Conservation (phyloP, 2,797 vertebrate genomes). For the Diceros bicornis region DNA sequence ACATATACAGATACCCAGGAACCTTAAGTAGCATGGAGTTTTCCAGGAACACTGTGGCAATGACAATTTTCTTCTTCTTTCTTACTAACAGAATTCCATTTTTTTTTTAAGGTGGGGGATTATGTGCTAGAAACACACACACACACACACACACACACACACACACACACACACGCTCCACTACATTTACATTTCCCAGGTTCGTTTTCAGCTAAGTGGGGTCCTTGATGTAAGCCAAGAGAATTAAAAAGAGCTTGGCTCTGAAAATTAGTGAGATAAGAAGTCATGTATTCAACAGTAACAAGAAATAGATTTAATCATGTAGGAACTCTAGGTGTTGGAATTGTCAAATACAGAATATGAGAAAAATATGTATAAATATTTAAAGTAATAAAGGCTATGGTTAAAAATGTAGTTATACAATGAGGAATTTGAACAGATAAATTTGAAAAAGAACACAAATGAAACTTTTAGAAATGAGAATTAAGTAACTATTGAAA, state of each 20-base stretch:
- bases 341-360: neutral
- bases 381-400: neutral
- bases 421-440: neutral
- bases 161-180: neutral
- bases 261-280: neutral
- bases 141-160: neutral
- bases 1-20: neutral
- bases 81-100: neutral
- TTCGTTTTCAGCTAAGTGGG: neutral
- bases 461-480: neutral
- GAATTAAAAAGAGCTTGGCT: neutral
- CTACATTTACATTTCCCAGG: neutral
- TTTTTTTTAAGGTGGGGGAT: no score
- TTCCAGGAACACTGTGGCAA: neutral
- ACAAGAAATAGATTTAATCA: neutral
- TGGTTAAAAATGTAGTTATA: neutral
- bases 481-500: neutral
- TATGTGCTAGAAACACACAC: neutral
- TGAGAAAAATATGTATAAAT: neutral
- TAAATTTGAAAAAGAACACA: neutral
- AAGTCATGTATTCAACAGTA: neutral
- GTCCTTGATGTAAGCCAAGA: neutral
- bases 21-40: neutral
- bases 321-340: neutral
- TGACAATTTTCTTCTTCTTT: neutral